Evolutionary conservation across 2,797 vertebrate genomes (phyloP), one percentile per base, ranked within the genome.

Genomic region (Thunnus albacares): DNA sequence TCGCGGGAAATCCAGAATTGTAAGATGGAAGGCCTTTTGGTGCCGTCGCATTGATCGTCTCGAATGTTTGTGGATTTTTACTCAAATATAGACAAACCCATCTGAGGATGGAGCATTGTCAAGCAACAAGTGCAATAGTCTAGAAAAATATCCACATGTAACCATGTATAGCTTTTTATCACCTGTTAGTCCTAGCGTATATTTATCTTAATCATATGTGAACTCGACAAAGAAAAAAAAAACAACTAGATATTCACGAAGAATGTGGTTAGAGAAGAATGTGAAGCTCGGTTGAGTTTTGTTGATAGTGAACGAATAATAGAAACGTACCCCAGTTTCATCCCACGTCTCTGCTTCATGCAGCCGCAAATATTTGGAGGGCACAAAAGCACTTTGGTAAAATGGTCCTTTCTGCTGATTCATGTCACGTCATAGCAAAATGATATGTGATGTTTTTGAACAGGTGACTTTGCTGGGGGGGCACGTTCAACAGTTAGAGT

Each of bases 1-100:
- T 70, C 18, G 41, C 6, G n/a, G 82, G 68, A 78, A 89, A 92
- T 91, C 85, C 82, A 77, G 81, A 92, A 90, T 91, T 91, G 90
- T 93, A 90, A 83, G 62, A 67, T 51, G 60, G 75, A 80, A 72
- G 66, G 83, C 74, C 28, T 70, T 80, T 76, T 60, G 33, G 79
- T 53, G 85, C 81, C 66, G 0, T 63, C 3, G 26, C 59, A 53
- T 70, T 65, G 73, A 88, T 89, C 33, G 57, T 86, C 75, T 75
- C 5, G 70, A 88, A 90, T 89, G 75, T 86, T 75, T 26, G 69
- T 59, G 77, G 76, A 28, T 79, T 62, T 82, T 55, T 63, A 51
- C 22, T 71, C 66, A 45, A 51, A 71, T 79, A 18, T 61, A 77
- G 66, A 66, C 49, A 62, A 68, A 70, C 49, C 33, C 33, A 49